phyloP scores from a whole-genome alignment of 2,888 invertebrate genomes.

The Nesidiocoris tenuis region DNA sequence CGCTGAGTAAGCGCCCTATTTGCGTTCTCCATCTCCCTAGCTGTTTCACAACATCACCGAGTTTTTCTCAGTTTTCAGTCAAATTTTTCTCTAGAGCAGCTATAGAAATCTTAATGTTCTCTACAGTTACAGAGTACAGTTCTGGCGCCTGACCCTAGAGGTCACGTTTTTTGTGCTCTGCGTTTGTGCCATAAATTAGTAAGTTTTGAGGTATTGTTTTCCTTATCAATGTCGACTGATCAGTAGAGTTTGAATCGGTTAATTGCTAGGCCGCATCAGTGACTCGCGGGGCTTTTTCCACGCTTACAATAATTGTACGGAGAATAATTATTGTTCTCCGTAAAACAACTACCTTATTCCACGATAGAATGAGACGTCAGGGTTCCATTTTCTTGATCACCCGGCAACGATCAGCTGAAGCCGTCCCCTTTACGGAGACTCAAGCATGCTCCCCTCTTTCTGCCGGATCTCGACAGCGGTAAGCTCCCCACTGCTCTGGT shows the following conservation, averaged over 20 bases:
- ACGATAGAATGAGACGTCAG: no score
- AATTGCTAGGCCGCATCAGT: not conserved
- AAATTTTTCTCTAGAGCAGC: no score
- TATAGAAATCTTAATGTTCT: no score
- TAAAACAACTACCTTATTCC: no score
- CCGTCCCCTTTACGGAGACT: not conserved
- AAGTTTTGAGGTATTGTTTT: not conserved
- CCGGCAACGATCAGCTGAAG: not conserved
- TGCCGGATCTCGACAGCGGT: not conserved
- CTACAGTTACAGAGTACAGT: no score
- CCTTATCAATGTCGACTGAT: not conserved
- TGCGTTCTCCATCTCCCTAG: no score
- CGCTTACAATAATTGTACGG: not conserved
- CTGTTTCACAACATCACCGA: no score
- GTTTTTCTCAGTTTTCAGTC: no score
- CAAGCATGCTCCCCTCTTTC: not conserved
- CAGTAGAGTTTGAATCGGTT: not conserved
- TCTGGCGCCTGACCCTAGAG: not conserved
- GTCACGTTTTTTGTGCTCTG: not conserved
- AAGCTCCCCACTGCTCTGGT: not conserved
- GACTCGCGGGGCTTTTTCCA: not conserved
- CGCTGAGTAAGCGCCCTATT: no score
- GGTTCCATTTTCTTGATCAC: not conserved
- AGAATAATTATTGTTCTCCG: no score
- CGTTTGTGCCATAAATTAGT: not conserved